A percentile compares a stretch with the other conserved stretches of the same genome.
Conservation (phyloP, 2,888 invertebrate genomes). For the Microctonus aethiopoides region DNA sequence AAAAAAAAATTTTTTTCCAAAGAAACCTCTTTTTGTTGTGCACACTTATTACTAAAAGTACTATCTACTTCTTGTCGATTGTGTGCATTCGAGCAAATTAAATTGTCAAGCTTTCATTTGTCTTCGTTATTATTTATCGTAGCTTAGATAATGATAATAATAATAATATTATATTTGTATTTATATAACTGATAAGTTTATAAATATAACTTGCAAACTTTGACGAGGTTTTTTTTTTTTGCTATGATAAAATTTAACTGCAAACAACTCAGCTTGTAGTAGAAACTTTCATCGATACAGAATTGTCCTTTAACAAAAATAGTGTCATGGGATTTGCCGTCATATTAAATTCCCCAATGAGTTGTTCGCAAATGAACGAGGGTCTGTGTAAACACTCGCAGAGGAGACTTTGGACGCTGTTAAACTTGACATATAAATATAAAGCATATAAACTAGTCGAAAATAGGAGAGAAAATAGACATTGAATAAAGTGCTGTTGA, state of each 20-base stretch:
- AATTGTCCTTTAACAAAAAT: background rate
- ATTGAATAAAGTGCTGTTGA: too few species aligned
- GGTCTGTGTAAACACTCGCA: background rate
- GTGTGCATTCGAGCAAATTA: background rate
- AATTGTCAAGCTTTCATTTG: background rate
- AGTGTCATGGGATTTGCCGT: background rate
- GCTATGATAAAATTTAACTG: background rate
- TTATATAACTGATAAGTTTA: background rate
- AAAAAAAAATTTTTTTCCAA: background rate
- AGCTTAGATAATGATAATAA: too few species aligned
- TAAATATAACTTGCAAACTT: too few species aligned
- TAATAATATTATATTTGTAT: too few species aligned
- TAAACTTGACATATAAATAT: background rate
- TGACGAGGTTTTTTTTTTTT: background rate
- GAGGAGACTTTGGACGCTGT: background rate
- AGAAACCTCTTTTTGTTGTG: conserved; percentile 1
- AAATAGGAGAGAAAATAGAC: background rate
- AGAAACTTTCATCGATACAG: background rate
- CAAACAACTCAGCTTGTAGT: background rate
- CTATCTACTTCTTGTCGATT: background rate
- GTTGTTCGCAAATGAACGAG: background rate
- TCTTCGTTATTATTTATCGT: background rate
- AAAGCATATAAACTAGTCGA: background rate
- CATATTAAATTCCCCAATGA: background rate
- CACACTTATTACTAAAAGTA: conserved; percentile 3